Evolutionary conservation across 2,888 invertebrate genomes (phyloP).

Genomic region (Leptopilina drosophilae): DNA sequence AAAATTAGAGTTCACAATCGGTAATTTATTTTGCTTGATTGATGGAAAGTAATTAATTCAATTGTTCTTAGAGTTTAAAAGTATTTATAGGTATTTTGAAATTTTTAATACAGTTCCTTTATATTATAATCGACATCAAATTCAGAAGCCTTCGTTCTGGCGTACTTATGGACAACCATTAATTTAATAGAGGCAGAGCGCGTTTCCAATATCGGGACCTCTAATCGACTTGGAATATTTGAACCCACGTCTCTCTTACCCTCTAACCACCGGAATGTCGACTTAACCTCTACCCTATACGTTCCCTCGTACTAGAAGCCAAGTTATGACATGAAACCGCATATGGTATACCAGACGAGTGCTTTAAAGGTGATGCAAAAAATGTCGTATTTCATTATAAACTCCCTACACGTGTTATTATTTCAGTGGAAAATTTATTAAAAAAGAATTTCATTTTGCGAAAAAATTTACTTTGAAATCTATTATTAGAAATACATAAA

Average conservation of each 20-base stretch:
- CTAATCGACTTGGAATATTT: slow-evolving; percentile 65
- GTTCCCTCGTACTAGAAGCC: slow-evolving; percentile 33
- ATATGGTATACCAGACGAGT: slow-evolving; percentile 35
- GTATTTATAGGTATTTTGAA: no score
- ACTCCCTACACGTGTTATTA: slow-evolving; percentile 16
- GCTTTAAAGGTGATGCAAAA: slow-evolving; percentile 31
- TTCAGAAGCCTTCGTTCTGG: slow-evolving; percentile 33
- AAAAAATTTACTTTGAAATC: neutral
- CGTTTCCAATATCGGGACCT: slow-evolving; percentile 69
- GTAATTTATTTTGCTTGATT: no score
- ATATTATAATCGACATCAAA: slow-evolving; percentile 2
- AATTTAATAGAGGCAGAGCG: slow-evolving; percentile 66
- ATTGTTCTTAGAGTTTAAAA: neutral
- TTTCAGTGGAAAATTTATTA: neutral
- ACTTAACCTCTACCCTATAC: slow-evolving; percentile 22
- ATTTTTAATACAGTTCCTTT: slow-evolving; percentile 8
- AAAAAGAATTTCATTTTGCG: neutral
- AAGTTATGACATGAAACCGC: slow-evolving; percentile 40
- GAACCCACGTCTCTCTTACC: slow-evolving; percentile 33
- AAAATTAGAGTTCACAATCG: no score
- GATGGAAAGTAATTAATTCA: no score
- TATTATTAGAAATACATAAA: no score
- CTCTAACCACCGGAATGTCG: slow-evolving; percentile 36
- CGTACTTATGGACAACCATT: slow-evolving; percentile 63
- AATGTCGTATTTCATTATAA: slow-evolving; percentile 23